Evolutionary conservation across 2,888 invertebrate species (phyloP).

Genomic region (Platycheirus albimanus): DNA sequence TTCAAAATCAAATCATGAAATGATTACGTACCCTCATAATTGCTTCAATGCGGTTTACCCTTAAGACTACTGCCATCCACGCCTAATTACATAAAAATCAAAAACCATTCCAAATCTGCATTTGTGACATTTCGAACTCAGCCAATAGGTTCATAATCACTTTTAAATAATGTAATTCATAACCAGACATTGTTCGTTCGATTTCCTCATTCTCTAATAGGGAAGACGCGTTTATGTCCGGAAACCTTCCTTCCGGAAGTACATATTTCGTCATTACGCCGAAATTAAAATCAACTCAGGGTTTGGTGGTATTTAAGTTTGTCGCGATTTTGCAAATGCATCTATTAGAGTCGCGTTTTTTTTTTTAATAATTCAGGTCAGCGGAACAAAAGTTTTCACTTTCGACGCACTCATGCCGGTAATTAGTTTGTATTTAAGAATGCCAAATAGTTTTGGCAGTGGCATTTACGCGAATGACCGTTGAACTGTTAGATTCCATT

Average conservation of each 20-base stretch:
- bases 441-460: not conserved
- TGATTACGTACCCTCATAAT: too few relatives aligned
- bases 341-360: slow-evolving; percentile 46
- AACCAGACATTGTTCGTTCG: slow-evolving; percentile 45
- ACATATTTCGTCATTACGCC: slow-evolving; percentile 56
- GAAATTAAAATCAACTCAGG: slow-evolving; percentile 70
- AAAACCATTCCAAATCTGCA: not conserved
- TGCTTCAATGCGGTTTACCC: too few relatives aligned
- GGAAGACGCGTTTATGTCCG: not conserved
- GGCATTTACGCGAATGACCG: too few relatives aligned
- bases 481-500: too few relatives aligned
- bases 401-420: slow-evolving; percentile 4
- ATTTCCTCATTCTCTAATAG: slow-evolving; percentile 2
- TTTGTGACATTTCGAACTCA: slow-evolving; percentile 20
- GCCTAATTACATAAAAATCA: slow-evolving; percentile 42
- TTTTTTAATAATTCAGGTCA: slow-evolving; percentile 57
- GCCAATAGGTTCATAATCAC: slow-evolving; percentile 57
- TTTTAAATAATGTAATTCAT: slow-evolving; percentile 68
- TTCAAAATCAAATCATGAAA: too few relatives aligned
- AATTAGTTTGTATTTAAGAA: slow-evolving; percentile 62
- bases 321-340: slow-evolving; percentile 68
- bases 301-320: slow-evolving; percentile 65
- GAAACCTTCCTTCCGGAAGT: slow-evolving; percentile 54
- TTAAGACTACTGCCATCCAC: too few relatives aligned
- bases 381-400: slow-evolving; percentile 18